These are phyloP conservation scores for Anoura caudifer DNA, from an alignment of 2,113 vertebrate species.

Conservation along the genomic window DNA sequence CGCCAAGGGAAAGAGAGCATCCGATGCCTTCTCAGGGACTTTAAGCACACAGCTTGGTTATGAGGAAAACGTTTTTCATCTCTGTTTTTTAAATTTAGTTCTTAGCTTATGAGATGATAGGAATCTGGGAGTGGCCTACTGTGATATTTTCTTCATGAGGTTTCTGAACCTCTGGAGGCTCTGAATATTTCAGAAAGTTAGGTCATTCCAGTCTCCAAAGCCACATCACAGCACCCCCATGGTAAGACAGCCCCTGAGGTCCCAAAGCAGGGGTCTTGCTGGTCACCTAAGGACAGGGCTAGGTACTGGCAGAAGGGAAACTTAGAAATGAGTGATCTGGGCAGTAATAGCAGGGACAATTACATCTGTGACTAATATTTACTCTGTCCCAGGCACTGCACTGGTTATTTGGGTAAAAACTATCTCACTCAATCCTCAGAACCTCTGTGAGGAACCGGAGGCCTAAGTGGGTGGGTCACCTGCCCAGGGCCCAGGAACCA, in stretches of 20 bases:
- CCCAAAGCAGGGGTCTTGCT: background rate
- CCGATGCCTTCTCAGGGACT: background rate
- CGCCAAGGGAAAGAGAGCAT: background rate
- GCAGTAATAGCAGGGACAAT: background rate
- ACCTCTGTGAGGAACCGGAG: background rate
- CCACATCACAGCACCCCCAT: background rate
- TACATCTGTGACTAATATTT: background rate
- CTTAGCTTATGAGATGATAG: background rate
- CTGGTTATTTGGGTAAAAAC: background rate
- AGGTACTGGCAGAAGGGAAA: background rate
- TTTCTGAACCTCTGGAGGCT: background rate
- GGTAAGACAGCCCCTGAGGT: background rate
- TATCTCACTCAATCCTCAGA: background rate
- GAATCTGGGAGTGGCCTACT: background rate
- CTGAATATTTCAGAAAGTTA: background rate
- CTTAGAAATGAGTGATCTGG: background rate
- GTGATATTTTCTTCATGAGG: background rate
- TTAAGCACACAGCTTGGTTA: background rate
- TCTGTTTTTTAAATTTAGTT: background rate
- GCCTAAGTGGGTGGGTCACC: background rate
- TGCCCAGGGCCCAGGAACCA: background rate
- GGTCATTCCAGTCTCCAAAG: background rate
- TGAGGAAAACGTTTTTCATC: background rate
- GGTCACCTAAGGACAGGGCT: background rate
- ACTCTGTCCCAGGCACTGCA: background rate